A percentile compares a stretch with the other conserved stretches of the same genome.
phyloP scores from a whole-genome alignment of 1,140 invertebrate species.

The Drosophila ercepeae region DNA sequence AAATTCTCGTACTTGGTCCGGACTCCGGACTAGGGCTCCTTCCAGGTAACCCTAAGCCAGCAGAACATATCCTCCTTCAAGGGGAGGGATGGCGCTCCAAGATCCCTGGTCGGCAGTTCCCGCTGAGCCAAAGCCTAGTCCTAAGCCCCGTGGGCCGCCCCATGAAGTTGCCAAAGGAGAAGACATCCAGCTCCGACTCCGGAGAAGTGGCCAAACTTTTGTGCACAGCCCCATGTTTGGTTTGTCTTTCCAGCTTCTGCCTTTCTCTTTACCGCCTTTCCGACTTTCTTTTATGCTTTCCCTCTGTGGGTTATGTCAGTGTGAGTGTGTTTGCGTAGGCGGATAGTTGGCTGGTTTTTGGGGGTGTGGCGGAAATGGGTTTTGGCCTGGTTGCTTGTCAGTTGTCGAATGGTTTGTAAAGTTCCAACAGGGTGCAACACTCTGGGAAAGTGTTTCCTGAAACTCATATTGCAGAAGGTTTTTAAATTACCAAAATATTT shows the following conservation, averaged over 20 bases:
- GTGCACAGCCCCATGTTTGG: constrained; percentile 80
- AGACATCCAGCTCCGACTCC: constrained; percentile 36
- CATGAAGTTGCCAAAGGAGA: constrained; percentile 67
- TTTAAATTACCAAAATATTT: too few species aligned
- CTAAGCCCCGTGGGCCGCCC: constrained; percentile 68
- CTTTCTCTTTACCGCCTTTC: constrained; percentile 50
- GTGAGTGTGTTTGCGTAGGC: constrained; percentile 25
- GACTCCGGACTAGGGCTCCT: not conserved
- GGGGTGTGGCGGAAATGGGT: constrained; percentile 29
- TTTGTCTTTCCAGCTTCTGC: constrained; percentile 82
- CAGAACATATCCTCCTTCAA: constrained; percentile 38
- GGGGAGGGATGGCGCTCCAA: not conserved
- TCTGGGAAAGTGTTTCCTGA: not conserved
- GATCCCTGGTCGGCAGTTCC: constrained; percentile 27
- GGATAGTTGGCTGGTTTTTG: constrained; percentile 40
- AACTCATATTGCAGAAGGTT: too few species aligned
- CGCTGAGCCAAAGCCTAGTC: constrained; percentile 71
- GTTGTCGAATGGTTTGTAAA: constrained; percentile 11
- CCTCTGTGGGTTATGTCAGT: not conserved
- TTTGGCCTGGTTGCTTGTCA: constrained; percentile 14
- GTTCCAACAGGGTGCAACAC: constrained; percentile 34
- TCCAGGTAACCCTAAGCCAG: constrained; percentile 41
- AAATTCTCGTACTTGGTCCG: constrained; percentile 39
- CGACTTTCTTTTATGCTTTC: constrained; percentile 35
- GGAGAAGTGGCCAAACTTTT: constrained; percentile 69